Conservation (phyloP, 1,140 invertebrate genomes). For the Nomia melanderi region DNA sequence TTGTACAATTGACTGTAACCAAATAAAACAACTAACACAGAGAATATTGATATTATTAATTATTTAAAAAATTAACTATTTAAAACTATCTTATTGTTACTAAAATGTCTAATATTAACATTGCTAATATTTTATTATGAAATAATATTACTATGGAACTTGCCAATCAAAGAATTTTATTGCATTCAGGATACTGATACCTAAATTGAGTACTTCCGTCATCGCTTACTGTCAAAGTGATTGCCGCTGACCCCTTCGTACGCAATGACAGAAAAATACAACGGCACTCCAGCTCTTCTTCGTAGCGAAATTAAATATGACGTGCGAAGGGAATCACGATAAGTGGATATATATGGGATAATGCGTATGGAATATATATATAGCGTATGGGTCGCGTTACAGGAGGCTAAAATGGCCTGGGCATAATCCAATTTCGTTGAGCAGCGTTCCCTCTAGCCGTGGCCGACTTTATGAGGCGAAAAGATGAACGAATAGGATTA, state of each 20-base stretch:
- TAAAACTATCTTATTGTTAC: no score
- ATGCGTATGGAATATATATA: not conserved
- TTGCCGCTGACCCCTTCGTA: not conserved
- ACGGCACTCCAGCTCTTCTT: not conserved
- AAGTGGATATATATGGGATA: constrained; percentile 21
- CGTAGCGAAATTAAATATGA: constrained; percentile 4
- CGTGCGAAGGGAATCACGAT: constrained; percentile 30
- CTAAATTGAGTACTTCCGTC: no score
- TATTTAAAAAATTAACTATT: no score
- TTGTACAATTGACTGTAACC: no score
- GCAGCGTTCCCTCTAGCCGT: not conserved
- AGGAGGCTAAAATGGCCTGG: constrained; percentile 30
- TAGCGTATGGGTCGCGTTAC: constrained; percentile 18
- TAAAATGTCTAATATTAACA: no score
- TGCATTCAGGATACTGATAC: no score
- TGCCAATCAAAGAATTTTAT: no score
- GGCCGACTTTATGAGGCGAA: constrained; percentile 16
- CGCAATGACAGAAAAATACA: not conserved
- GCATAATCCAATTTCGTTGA: constrained; percentile 39
- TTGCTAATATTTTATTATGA: no score
- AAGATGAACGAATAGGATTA: constrained; percentile 39
- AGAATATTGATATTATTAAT: no score
- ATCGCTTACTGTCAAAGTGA: not conserved
- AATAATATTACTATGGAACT: no score
- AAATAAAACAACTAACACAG: no score